A percentile compares a stretch with the other conserved stretches of the same genome.
These are phyloP conservation scores for Turnix velox DNA, from an alignment of 2,113 vertebrate species.

Conservation along the genomic window DNA sequence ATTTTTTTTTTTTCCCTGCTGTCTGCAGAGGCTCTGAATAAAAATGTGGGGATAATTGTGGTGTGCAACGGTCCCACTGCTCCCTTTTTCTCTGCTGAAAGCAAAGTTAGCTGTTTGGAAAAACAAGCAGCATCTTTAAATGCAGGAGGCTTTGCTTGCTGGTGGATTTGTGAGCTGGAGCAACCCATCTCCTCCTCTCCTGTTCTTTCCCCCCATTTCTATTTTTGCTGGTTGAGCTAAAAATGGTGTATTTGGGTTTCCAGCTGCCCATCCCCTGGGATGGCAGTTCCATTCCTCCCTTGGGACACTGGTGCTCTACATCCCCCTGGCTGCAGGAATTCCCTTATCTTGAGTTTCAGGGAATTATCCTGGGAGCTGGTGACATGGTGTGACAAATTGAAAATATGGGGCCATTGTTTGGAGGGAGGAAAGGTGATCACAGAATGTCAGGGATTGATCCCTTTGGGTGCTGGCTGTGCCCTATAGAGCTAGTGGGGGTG, in stretches of 20 bases:
- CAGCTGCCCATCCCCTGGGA: background rate
- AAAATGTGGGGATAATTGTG: constrained; percentile 11
- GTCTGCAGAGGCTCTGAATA: background rate
- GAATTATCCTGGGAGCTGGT: background rate
- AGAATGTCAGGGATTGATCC: too few relatives aligned
- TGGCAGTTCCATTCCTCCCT: background rate
- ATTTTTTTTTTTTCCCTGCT: constrained; percentile 48
- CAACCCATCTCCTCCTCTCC: background rate
- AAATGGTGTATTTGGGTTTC: fast-evolving
- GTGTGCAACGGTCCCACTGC: background rate
- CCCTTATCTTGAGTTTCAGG: background rate
- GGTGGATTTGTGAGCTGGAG: background rate
- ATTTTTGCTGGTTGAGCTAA: background rate
- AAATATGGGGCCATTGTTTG: background rate
- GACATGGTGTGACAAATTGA: background rate
- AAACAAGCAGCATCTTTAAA: background rate
- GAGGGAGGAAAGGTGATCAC: background rate
- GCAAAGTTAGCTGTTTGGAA: background rate
- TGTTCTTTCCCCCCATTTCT: background rate
- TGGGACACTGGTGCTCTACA: fast-evolving
- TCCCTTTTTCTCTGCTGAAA: background rate
- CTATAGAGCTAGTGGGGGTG: too few relatives aligned
- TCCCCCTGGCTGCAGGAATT: background rate
- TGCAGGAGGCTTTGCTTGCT: background rate
- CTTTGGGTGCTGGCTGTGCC: too few relatives aligned